These are phyloP conservation scores for Columba livia DNA, from an alignment of 2,113 vertebrate species.

Conservation along the genomic window DNA sequence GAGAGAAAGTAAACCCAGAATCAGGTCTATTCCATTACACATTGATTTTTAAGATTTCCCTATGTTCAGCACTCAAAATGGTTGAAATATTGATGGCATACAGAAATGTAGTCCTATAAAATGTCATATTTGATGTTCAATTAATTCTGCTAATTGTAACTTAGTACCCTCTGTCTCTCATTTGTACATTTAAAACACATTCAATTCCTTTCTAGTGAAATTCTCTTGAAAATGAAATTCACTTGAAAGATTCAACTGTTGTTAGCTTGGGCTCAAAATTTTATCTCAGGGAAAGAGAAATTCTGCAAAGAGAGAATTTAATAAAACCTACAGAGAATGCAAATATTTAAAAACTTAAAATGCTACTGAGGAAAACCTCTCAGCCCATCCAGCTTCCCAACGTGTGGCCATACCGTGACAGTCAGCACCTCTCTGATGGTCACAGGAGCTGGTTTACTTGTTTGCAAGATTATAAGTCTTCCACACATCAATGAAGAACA, in stretches of 20 bases:
- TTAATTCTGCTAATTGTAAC: background rate
- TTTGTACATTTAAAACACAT: background rate
- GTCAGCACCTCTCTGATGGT: too few relatives aligned
- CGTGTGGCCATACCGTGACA: too few relatives aligned
- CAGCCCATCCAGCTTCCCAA: too few relatives aligned
- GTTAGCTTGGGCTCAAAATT: background rate
- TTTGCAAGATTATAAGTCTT: background rate
- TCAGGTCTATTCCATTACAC: background rate
- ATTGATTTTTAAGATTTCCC: background rate
- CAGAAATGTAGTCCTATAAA: background rate
- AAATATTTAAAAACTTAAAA: background rate
- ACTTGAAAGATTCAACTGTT: background rate
- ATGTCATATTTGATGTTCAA: background rate
- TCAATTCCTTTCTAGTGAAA: background rate
- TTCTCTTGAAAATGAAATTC: background rate
- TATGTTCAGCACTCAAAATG: background rate
- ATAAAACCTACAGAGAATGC: background rate
- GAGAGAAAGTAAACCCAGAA: background rate
- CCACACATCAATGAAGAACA: background rate
- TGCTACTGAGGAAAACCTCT: background rate
- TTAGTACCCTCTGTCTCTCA: background rate
- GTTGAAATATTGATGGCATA: background rate
- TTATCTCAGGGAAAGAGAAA: background rate
- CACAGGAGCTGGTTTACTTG: background rate
- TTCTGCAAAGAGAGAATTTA: background rate